Percentiles rank a stretch among this genome's conserved stretches.
Evolutionary conservation across 2,888 invertebrate species (phyloP).

Genomic region (Herminia tarsipennalis): DNA sequence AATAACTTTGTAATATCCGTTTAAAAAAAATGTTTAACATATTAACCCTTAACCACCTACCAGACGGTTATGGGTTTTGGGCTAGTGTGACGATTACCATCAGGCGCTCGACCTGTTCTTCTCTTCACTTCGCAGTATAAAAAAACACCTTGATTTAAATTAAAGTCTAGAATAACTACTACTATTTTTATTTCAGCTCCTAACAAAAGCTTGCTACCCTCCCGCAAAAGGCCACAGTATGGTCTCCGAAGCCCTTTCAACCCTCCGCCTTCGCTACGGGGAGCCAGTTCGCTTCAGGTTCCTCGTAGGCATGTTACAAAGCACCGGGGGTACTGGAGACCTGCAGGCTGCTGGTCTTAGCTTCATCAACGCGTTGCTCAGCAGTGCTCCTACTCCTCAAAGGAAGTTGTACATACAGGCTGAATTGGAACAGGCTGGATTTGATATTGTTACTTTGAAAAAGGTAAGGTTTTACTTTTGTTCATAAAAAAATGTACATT

Average conservation of each 20-base stretch:
- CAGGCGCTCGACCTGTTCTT: too few relatives aligned
- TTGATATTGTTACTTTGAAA: slow-evolving; percentile 87
- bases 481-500: background rate
- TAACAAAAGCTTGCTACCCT: slow-evolving; percentile 93
- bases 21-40: too few relatives aligned
- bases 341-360: slow-evolving; percentile 92
- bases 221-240: slow-evolving; percentile 91
- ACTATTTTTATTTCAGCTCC: slow-evolving; percentile 84
- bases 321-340: slow-evolving; percentile 90
- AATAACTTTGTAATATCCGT: too few relatives aligned
- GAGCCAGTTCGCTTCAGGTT: slow-evolving; percentile 97
- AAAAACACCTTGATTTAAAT: too few relatives aligned
- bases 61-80: too few relatives aligned
- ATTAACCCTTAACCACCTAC: too few relatives aligned
- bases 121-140: too few relatives aligned
- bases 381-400: slow-evolving; percentile 91
- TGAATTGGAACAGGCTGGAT: slow-evolving; percentile 93
- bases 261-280: slow-evolving; percentile 93
- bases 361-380: slow-evolving; percentile 93
- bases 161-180: too few relatives aligned
- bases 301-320: slow-evolving; percentile 94
- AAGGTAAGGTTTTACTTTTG: slow-evolving; percentile 69
- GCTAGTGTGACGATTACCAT: too few relatives aligned
- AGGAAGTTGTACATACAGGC: slow-evolving; percentile 94
- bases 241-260: slow-evolving; percentile 96